Percentiles rank a stretch among this genome's conserved stretches.
These are phyloP conservation scores for Melitaea athalia DNA, from an alignment of 2,888 invertebrate genomes.

Conservation along the genomic window DNA sequence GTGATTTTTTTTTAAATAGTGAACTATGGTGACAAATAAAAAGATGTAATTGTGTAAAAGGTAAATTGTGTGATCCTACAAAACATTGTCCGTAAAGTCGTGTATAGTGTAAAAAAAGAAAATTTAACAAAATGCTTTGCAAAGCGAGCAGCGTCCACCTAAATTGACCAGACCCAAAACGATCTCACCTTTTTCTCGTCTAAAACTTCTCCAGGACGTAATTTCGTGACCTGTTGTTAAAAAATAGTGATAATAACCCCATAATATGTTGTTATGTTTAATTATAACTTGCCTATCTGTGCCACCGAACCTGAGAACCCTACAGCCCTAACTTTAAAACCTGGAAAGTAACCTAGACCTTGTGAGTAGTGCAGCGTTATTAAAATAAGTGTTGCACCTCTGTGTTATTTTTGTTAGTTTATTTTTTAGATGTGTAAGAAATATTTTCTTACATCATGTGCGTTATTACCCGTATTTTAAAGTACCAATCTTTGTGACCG, in stretches of 20 bases:
- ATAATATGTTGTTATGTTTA: conserved; percentile 41
- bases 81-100: conserved; percentile 50
- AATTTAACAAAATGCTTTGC: conserved; percentile 75
- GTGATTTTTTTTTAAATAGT: background rate
- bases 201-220: conserved; percentile 96
- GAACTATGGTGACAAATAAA: conserved; percentile 8
- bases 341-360: conserved; percentile 54
- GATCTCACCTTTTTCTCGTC: conserved; percentile 96
- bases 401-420: conserved; percentile 76
- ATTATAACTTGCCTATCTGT: conserved; percentile 62
- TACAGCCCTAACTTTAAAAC: conserved; percentile 50
- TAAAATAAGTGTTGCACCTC: conserved; percentile 65
- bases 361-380: conserved; percentile 73
- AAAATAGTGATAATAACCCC: conserved; percentile 77
- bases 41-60: conserved; percentile 12
- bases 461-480: conserved; percentile 35
- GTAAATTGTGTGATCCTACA: conserved; percentile 47
- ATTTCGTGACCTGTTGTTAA: conserved; percentile 90
- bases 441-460: conserved; percentile 61
- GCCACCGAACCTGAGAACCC: conserved; percentile 74
- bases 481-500: conserved; percentile 49
- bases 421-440: conserved; percentile 57
- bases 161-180: conserved; percentile 77
- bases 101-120: conserved; percentile 47
- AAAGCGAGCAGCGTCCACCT: conserved; percentile 81